Base-by-base conservation (phyloP, 2,797 vertebrate species). In the Platalea minor region DNA sequence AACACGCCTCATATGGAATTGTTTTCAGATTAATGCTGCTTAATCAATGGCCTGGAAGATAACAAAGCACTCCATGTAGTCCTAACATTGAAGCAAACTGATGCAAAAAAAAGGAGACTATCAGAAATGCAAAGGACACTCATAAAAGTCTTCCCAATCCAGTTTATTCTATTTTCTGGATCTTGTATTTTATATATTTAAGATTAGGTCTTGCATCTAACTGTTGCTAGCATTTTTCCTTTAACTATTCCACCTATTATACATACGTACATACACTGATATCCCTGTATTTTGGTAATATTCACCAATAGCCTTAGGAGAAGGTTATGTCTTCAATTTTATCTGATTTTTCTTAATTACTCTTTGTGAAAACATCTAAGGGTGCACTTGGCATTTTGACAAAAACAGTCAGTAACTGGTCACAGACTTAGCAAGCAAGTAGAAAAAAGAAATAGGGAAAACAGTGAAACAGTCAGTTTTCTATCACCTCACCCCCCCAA, bases 401-500 rank as follows among this genome's bases (percentile, higher is more conserved):
- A 84, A 85, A 85, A 88, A 33, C 3, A 21, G n/a, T 46, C 9
- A n/a, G 12, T 43, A 73, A 60, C 12, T 53, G 21, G 3, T n/a
- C 33, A 57, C 19, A 59, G 7, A 45, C 23, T 37, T 17, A 37
- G 15, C 9, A 61, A 50, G 19, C 3, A 61, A 48, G 73, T 6
- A 25, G 28, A 51, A 81, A 56, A 61, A 65, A 37, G 0, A 69
- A 59, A 78, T 3, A 64, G 2, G 7, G 11, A 41, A 77, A 84
- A 81, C 3, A 54, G 4, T 33, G 25, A 59, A 63, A 11, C 18
- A 45, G 12, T 54, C 16, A 45, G 10, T 59, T 63, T 35, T 41
- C 50, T 41, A 46, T 16, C 16, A 45, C 4, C 3, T 68, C 6
- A 4, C 3, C 13, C 13, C 17, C 9, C 0, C 0, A 11, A 25